These are phyloP conservation scores for Junonia oenone DNA, from an alignment of 2,888 invertebrate genomes.

Conservation along the genomic window DNA sequence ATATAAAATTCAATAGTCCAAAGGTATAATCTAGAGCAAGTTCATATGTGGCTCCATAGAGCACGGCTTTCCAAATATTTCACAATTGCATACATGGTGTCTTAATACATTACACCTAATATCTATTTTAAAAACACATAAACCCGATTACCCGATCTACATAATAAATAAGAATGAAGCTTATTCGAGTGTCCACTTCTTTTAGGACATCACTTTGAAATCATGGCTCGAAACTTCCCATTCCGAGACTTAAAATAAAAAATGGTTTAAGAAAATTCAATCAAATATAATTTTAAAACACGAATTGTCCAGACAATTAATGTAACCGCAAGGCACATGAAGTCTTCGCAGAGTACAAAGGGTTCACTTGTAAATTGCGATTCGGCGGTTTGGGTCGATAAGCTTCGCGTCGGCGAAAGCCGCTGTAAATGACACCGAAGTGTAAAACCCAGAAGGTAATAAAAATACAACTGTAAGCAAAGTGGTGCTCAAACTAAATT, in stretches of 20 bases:
- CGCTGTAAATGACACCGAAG: conserved; percentile 10
- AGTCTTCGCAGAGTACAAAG: conserved; percentile 43
- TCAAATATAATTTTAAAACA: too few relatives aligned
- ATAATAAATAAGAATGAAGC: too few relatives aligned
- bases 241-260: too few relatives aligned
- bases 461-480: neutral
- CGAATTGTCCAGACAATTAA: conserved; percentile 12
- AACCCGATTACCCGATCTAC: too few relatives aligned
- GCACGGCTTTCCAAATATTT: too few relatives aligned
- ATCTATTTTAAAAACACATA: too few relatives aligned
- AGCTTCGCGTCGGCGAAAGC: conserved; percentile 16
- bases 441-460: neutral
- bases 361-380: conserved; percentile 47
- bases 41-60: too few relatives aligned
- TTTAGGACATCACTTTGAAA: neutral
- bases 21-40: too few relatives aligned
- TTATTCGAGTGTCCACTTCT: neutral
- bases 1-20: too few relatives aligned
- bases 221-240: neutral
- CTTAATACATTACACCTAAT: too few relatives aligned
- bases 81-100: too few relatives aligned
- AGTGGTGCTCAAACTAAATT: neutral
- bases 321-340: conserved; percentile 34
- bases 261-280: too few relatives aligned
- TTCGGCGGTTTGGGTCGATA: conserved; percentile 50